Evolutionary conservation across 1,140 invertebrate genomes (phyloP).

Genomic region (Manduca sexta): DNA sequence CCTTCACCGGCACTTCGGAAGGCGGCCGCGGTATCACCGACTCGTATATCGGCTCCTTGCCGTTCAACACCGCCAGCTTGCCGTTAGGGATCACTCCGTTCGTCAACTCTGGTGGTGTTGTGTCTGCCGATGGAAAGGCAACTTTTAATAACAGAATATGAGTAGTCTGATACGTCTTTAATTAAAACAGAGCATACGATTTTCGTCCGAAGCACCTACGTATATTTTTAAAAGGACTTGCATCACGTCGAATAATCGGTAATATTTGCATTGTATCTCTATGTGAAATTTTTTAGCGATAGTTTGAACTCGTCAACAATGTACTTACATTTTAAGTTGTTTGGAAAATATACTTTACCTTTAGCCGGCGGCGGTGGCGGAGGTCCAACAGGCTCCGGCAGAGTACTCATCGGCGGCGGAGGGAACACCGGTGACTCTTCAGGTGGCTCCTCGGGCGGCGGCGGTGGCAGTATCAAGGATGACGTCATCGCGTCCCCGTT

Average conservation of each 20-base stretch:
- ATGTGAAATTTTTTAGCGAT: too few species aligned
- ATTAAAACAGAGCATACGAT: too few species aligned
- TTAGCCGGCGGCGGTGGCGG: conserved; percentile 75
- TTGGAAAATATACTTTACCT: too few species aligned
- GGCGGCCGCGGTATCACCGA: conserved; percentile 82
- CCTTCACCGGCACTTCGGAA: conserved; percentile 14
- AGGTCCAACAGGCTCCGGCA: conserved; percentile 83
- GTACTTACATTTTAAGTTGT: too few species aligned
- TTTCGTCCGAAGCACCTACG: too few species aligned
- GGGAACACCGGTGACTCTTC: conserved; percentile 50
- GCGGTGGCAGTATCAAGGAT: conserved; percentile 52
- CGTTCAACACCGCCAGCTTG: conserved; percentile 45
- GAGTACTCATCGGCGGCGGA: conserved; percentile 62
- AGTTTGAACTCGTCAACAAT: too few species aligned
- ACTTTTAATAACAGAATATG: background rate
- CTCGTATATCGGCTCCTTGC: conserved; percentile 88
- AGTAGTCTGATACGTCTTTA: too few species aligned
- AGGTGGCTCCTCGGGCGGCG: conserved; percentile 26
- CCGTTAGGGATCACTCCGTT: conserved; percentile 62
- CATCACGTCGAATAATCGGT: too few species aligned
- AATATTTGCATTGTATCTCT: too few species aligned
- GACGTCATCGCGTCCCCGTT: conserved; percentile 51
- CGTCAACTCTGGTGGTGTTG: conserved; percentile 45
- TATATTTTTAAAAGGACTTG: too few species aligned
- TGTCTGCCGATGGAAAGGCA: conserved; percentile 32